Percentiles rank a stretch among this genome's conserved stretches.
Evolutionary conservation across 2,888 invertebrate species (phyloP).

Genomic region (Athalia rosae): DNA sequence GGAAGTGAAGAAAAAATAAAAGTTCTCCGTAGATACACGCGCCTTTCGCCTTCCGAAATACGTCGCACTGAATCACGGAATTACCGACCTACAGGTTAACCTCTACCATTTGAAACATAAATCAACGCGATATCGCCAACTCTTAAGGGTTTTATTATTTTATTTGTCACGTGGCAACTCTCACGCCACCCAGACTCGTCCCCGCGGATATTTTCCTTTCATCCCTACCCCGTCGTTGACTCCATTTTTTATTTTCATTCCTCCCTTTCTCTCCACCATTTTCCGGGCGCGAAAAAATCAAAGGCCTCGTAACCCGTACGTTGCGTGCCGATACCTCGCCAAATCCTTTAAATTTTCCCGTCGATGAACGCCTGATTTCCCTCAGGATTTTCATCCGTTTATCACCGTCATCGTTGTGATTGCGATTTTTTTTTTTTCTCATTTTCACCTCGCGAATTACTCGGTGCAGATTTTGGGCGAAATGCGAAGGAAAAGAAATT

Average conservation of each 20-base stretch:
- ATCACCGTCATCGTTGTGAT: no score
- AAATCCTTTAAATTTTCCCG: no score
- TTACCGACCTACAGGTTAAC: conserved; percentile 65
- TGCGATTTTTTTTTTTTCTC: no score
- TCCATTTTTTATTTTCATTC: neutral
- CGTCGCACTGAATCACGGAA: conserved; percentile 67
- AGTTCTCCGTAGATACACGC: neutral
- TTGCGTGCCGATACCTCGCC: no score
- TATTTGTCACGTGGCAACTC: conserved; percentile 54
- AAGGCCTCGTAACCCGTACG: no score
- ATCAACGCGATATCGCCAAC: conserved; percentile 63
- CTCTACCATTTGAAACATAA: conserved; percentile 67
- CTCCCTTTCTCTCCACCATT: neutral
- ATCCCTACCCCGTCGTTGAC: neutral
- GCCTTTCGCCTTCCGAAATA: conserved; percentile 10
- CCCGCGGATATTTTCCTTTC: neutral
- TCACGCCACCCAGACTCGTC: neutral
- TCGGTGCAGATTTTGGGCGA: neutral
- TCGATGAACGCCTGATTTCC: no score
- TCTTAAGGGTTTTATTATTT: conserved; percentile 62
- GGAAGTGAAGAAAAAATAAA: neutral
- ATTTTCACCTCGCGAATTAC: no score
- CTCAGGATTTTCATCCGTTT: no score
- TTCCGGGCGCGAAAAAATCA: no score
- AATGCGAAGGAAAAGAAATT: neutral